Percentiles rank a stretch among this genome's conserved stretches.
Evolutionary conservation across 2,797 vertebrate genomes (phyloP).

Genomic region (Myotis findleyi): DNA sequence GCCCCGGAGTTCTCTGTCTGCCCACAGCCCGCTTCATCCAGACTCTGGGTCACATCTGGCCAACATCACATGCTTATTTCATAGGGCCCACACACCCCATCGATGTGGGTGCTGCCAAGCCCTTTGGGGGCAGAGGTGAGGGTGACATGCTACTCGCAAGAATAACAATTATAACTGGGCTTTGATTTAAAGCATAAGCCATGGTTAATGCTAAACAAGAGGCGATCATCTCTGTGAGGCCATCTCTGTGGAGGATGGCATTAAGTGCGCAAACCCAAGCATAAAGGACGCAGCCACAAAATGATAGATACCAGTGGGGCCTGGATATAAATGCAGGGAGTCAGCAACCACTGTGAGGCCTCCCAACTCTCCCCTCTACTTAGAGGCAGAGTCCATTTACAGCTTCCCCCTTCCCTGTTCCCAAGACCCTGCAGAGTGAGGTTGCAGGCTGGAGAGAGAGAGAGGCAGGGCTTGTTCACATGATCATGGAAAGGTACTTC

Average conservation of each 20-base stretch:
- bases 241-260: neutral
- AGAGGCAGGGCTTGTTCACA: neutral
- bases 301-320: neutral
- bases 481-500: neutral
- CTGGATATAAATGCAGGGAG: neutral
- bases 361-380: neutral
- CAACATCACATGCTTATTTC: neutral
- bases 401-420: neutral
- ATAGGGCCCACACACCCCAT: neutral
- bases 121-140: neutral
- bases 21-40: neutral
- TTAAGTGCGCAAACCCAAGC: neutral
- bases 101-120: neutral
- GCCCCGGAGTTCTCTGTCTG: neutral
- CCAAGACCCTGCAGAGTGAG: neutral
- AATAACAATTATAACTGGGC: neutral
- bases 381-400: neutral
- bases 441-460: neutral
- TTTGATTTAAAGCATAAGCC: constrained; percentile 39
- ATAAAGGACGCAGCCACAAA: constrained; percentile 32
- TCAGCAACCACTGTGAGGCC: neutral
- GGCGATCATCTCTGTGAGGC: neutral
- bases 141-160: neutral
- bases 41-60: neutral
- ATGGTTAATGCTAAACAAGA: neutral